A percentile compares a stretch with the other conserved stretches of the same genome.
phyloP scores from a whole-genome alignment of 2,797 vertebrate genomes.

The Euphonia xanthogaster region DNA sequence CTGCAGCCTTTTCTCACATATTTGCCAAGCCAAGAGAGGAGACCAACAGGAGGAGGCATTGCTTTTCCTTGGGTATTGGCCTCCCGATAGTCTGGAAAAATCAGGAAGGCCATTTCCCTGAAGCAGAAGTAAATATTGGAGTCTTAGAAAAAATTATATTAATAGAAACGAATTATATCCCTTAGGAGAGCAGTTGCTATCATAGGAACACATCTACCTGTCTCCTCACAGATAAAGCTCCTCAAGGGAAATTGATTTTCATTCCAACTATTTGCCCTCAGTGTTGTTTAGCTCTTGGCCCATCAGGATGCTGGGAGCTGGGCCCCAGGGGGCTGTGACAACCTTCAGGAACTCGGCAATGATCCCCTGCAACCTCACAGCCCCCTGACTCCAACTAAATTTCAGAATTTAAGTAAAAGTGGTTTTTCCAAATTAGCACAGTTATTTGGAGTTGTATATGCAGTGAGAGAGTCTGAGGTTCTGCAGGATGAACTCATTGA shows the following conservation, averaged over 20 bases:
- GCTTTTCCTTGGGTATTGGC: neutral
- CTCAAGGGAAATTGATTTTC: neutral
- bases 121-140: neutral
- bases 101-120: neutral
- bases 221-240: neutral
- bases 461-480: neutral
- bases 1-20: rapidly evolving
- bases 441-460: neutral
- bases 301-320: neutral
- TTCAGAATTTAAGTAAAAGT: neutral
- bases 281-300: neutral
- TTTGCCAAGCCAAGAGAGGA: neutral
- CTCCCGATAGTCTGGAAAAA: neutral
- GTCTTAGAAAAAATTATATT: neutral
- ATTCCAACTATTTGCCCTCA: neutral
- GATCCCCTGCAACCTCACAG: neutral
- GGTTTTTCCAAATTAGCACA: rapidly evolving
- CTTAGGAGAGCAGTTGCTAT: neutral
- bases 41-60: neutral
- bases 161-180: neutral
- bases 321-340: neutral
- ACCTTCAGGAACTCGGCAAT: rapidly evolving
- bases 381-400: rapidly evolving
- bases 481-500: neutral
- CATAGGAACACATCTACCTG: neutral